These are phyloP conservation scores for Trogon melanurus DNA, from an alignment of 2,113 vertebrate species.

Conservation along the genomic window DNA sequence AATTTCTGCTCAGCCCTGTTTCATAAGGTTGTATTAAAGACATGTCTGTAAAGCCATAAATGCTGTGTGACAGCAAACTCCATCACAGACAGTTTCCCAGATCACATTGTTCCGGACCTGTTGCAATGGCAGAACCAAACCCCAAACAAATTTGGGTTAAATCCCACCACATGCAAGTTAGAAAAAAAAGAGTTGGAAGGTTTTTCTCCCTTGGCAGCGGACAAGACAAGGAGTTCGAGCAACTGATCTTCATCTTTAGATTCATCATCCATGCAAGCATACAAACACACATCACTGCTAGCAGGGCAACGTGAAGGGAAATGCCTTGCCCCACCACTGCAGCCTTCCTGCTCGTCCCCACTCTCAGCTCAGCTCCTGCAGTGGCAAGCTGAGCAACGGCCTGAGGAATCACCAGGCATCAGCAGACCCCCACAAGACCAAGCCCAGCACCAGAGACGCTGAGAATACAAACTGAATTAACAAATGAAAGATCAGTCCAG, in stretches of 20 bases:
- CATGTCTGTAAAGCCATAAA: background rate
- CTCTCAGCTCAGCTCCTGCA: background rate
- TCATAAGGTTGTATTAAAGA: background rate
- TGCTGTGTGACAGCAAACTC: background rate
- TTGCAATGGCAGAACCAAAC: background rate
- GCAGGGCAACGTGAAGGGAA: background rate
- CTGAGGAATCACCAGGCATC: background rate
- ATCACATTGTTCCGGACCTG: background rate
- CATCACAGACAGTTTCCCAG: background rate
- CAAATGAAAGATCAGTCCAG: slow-evolving; percentile 15
- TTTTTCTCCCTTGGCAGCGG: background rate
- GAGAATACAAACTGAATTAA: background rate
- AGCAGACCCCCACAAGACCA: rapidly evolving
- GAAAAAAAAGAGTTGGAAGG: background rate
- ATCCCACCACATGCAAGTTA: background rate
- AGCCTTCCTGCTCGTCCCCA: background rate
- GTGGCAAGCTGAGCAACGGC: background rate
- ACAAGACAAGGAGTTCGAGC: background rate
- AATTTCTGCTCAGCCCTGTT: background rate
- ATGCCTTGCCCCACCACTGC: background rate
- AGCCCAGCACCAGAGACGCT: background rate
- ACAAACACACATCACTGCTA: background rate
- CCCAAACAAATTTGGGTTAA: background rate
- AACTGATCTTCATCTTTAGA: background rate
- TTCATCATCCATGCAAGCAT: background rate